A percentile compares a stretch with the other conserved stretches of the same genome.
Conservation (phyloP, 2,888 invertebrate genomes). For the Polyploca ridens region DNA sequence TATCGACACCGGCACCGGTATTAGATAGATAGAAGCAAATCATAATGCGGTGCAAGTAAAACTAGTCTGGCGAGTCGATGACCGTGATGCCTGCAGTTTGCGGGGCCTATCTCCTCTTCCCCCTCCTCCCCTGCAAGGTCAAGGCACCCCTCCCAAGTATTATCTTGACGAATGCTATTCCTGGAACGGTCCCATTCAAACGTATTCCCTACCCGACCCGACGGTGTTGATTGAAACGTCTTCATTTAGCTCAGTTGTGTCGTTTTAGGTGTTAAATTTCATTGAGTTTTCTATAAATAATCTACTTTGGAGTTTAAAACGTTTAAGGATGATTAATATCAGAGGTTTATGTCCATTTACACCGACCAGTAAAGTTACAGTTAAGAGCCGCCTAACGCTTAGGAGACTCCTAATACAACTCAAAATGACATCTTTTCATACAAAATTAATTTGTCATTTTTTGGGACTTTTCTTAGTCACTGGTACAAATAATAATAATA, state of each 20-base stretch:
- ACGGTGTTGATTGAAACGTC: conserved; percentile 25
- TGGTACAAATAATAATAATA: too few relatives aligned
- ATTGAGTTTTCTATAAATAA: not conserved
- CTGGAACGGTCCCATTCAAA: conserved; percentile 52
- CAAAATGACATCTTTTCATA: too few relatives aligned
- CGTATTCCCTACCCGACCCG: conserved; percentile 24
- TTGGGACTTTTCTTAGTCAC: too few relatives aligned
- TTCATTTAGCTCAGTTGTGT: conserved; percentile 18
- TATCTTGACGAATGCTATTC: conserved; percentile 56
- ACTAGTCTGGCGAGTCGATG: conserved; percentile 71
- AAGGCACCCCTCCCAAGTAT: conserved; percentile 53
- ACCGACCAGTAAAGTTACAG: too few relatives aligned
- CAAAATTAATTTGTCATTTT: too few relatives aligned
- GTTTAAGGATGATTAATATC: too few relatives aligned
- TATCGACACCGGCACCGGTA: conserved; percentile 11
- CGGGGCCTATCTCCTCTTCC: conserved; percentile 37
- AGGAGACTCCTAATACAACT: too few relatives aligned
- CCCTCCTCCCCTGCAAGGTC: conserved; percentile 73
- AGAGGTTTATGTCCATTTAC: too few relatives aligned
- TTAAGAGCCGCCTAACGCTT: too few relatives aligned
- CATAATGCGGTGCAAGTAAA: conserved; percentile 55
- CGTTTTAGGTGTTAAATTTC: conserved; percentile 9
- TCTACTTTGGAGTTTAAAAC: not conserved
- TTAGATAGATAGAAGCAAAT: conserved; percentile 27
- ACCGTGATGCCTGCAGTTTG: conserved; percentile 59